Percentiles rank a stretch among this genome's conserved stretches.
phyloP scores from a whole-genome alignment of 1,140 invertebrate species.

The Drosophila ironensis region DNA sequence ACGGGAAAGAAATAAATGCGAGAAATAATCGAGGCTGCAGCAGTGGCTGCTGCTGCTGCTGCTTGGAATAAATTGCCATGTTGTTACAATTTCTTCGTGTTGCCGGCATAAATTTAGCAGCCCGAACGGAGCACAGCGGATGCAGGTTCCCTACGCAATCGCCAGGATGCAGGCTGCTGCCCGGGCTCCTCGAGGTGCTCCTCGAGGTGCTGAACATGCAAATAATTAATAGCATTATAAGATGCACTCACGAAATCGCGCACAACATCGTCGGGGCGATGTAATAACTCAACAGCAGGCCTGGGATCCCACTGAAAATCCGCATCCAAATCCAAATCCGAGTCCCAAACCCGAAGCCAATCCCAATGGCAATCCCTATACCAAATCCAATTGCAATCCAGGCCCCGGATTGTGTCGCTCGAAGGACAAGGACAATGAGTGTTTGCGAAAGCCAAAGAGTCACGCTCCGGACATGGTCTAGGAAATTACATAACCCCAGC shows the following conservation, averaged over 20 bases:
- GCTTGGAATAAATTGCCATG: slow-evolving; percentile 76
- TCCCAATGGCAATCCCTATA: not conserved
- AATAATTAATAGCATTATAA: slow-evolving; percentile 82
- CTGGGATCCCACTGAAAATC: slow-evolving; percentile 11
- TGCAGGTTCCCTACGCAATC: slow-evolving; percentile 42
- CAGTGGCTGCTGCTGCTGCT: slow-evolving; percentile 21
- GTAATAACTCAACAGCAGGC: slow-evolving; percentile 70
- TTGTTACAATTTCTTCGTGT: slow-evolving; percentile 77
- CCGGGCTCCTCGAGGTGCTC: slow-evolving; percentile 33
- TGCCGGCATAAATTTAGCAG: slow-evolving; percentile 67
- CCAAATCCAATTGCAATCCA: not conserved
- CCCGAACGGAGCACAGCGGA: slow-evolving; percentile 1
- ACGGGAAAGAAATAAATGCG: slow-evolving; percentile 21
- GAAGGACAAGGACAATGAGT: slow-evolving; percentile 73
- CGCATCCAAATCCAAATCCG: not conserved
- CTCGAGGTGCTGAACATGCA: slow-evolving; percentile 75
- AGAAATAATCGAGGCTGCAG: slow-evolving; percentile 67
- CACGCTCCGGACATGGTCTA: slow-evolving; percentile 57
- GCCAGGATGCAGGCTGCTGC: slow-evolving; percentile 5
- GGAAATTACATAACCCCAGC: slow-evolving; percentile 75
- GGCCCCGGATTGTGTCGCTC: slow-evolving; percentile 51
- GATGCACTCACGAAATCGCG: slow-evolving; percentile 81
- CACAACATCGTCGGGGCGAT: slow-evolving; percentile 66
- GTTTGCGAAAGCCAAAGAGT: slow-evolving; percentile 65
- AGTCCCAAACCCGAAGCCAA: not conserved